These are phyloP conservation scores for Amaurobius ferox DNA, from an alignment of 2,888 invertebrate genomes.

Conservation along the genomic window DNA sequence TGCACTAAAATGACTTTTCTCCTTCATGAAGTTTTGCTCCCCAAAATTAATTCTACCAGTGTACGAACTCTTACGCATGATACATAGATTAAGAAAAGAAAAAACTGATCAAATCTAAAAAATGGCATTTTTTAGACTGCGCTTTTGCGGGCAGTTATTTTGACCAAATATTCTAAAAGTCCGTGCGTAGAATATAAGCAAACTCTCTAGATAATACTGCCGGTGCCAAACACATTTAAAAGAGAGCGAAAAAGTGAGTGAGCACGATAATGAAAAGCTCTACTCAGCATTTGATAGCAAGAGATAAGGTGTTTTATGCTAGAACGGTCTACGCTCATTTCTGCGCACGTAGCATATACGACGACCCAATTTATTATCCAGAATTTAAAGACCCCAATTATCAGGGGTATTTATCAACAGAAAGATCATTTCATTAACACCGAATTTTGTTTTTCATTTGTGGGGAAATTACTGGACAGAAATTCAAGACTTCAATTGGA, in stretches of 20 bases:
- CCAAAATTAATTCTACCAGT: too few species aligned
- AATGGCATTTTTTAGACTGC: background rate
- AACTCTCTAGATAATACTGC: slow-evolving; percentile 7
- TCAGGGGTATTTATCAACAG: background rate
- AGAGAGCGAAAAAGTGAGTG: background rate
- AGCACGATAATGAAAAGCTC: slow-evolving; percentile 8
- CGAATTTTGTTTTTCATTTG: too few species aligned
- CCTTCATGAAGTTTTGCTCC: too few species aligned
- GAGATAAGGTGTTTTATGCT: slow-evolving; percentile 13
- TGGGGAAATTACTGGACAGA: too few species aligned
- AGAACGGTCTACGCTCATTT: background rate
- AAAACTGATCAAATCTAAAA: background rate
- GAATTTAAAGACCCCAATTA: background rate
- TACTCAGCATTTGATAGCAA: background rate
- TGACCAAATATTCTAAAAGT: slow-evolving; percentile 2
- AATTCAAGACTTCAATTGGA: too few species aligned
- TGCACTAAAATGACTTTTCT: too few species aligned
- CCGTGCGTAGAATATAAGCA: background rate
- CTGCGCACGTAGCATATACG: background rate
- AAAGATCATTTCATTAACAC: too few species aligned
- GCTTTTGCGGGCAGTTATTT: background rate
- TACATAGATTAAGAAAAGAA: too few species aligned
- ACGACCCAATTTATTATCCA: slow-evolving; percentile 1
- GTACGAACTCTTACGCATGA: too few species aligned
- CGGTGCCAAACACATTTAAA: slow-evolving; percentile 11